phyloP scores from a whole-genome alignment of 2,113 vertebrate species.

The Hepsetus odoe region DNA sequence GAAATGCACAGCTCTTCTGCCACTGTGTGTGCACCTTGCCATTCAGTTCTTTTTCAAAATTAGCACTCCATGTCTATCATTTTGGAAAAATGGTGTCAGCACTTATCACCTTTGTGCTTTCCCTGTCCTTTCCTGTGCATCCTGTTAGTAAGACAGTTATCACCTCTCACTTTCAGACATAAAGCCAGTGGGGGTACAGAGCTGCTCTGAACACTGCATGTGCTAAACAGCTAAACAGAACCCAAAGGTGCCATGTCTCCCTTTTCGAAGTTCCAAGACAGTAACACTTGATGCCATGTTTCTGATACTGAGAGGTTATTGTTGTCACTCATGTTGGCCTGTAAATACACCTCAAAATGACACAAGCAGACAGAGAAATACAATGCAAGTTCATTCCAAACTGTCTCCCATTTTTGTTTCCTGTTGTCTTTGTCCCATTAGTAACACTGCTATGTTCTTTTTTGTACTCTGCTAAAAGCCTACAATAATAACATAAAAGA shows the following conservation, averaged over 20 bases:
- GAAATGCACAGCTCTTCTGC: not conserved
- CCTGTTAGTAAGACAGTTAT: slow-evolving; percentile 18
- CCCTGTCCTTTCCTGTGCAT: slow-evolving; percentile 54
- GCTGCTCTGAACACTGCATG: slow-evolving; percentile 70
- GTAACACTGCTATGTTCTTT: too few species aligned
- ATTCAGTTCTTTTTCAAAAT: not conserved
- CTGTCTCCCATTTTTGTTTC: slow-evolving; percentile 31
- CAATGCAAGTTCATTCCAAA: slow-evolving; percentile 76
- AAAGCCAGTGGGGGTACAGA: slow-evolving; percentile 56
- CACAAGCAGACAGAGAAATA: slow-evolving; percentile 82
- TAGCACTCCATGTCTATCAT: slow-evolving; percentile 1
- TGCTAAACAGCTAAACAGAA: slow-evolving; percentile 72
- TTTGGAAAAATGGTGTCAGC: not conserved
- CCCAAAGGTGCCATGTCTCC: slow-evolving; percentile 65
- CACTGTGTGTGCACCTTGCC: not conserved
- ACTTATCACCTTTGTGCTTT: slow-evolving; percentile 62
- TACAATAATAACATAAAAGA: too few species aligned
- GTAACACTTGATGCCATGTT: slow-evolving; percentile 37
- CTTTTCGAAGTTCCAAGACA: slow-evolving; percentile 33
- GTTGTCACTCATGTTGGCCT: slow-evolving; percentile 72
- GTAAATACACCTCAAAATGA: slow-evolving; percentile 85
- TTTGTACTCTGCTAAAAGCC: too few species aligned
- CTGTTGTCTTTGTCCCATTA: not conserved
- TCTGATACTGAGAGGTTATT: slow-evolving; percentile 35
- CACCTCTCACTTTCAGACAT: not conserved